Conservation (phyloP, 2,888 invertebrate species). For the Doris montereyensis region DNA sequence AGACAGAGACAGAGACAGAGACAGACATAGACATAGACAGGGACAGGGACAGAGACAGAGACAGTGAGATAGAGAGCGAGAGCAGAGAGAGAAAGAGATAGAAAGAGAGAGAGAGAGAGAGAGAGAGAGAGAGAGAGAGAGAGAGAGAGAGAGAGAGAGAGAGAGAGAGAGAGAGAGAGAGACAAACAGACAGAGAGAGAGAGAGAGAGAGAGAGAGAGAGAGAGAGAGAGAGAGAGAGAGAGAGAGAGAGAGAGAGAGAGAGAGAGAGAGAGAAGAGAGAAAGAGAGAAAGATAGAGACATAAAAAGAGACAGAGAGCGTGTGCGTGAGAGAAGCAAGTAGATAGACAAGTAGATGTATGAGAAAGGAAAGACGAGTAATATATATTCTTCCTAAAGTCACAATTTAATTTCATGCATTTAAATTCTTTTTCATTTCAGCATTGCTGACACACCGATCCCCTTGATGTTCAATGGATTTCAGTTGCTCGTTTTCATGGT, state of each 20-base stretch:
- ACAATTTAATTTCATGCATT: no score
- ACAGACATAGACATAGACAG: no score
- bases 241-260: background rate
- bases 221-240: background rate
- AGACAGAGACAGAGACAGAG: no score
- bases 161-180: background rate
- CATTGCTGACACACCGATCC: constrained; percentile 36
- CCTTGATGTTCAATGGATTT: constrained; percentile 42
- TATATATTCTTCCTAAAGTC: no score
- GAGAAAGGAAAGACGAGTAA: no score
- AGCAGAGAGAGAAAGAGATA: background rate
- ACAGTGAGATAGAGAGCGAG: no score
- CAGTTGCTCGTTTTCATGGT: constrained; percentile 43
- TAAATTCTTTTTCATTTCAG: background rate
- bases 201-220: background rate
- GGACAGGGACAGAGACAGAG: no score
- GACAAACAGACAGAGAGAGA: background rate
- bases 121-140: background rate
- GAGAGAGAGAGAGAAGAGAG: background rate
- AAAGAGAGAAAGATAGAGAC: no score
- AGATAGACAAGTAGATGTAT: no score
- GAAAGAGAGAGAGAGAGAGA: background rate
- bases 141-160: background rate
- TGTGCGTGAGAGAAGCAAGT: no score
- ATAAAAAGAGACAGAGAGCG: no score